A percentile compares a stretch with the other conserved stretches of the same genome.
Conservation (phyloP, 2,113 vertebrate species). For the Callospermophilus lateralis region DNA sequence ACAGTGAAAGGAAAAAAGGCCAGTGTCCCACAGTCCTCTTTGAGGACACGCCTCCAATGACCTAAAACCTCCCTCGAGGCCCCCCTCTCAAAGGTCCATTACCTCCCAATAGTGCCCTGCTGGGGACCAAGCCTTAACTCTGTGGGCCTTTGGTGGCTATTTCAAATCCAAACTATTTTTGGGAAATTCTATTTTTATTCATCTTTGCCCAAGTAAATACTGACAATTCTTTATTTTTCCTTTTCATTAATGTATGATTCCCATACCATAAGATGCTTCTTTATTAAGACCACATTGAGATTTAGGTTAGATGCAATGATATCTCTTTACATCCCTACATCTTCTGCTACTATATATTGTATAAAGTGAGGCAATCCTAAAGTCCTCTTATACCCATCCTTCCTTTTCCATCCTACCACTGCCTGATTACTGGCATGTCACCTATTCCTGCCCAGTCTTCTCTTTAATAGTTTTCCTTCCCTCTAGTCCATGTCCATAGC, state of each 20-base stretch:
- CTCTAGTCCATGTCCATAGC: not conserved
- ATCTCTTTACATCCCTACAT: not conserved
- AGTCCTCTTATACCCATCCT: not conserved
- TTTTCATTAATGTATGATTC: not conserved
- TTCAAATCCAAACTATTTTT: not conserved
- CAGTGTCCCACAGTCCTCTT: not conserved
- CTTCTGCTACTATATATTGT: not conserved
- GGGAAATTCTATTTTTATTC: not conserved
- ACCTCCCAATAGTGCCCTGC: not conserved
- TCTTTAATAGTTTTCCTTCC: not conserved
- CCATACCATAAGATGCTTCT: not conserved
- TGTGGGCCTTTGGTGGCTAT: not conserved
- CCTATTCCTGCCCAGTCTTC: not conserved
- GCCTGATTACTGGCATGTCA: rapidly evolving
- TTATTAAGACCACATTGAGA: not conserved
- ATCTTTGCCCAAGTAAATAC: not conserved
- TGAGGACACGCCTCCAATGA: not conserved
- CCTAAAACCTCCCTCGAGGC: not conserved
- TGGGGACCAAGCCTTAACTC: not conserved
- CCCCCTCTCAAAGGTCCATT: not conserved
- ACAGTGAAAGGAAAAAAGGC: not conserved
- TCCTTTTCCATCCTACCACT: not conserved
- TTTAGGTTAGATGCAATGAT: not conserved
- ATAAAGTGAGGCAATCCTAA: not conserved
- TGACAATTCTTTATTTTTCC: not conserved